Evolutionary conservation across 1,140 invertebrate species (phyloP), one percentile per base, ranked within the genome.

Genomic region (Tyrophagus putrescentiae): DNA sequence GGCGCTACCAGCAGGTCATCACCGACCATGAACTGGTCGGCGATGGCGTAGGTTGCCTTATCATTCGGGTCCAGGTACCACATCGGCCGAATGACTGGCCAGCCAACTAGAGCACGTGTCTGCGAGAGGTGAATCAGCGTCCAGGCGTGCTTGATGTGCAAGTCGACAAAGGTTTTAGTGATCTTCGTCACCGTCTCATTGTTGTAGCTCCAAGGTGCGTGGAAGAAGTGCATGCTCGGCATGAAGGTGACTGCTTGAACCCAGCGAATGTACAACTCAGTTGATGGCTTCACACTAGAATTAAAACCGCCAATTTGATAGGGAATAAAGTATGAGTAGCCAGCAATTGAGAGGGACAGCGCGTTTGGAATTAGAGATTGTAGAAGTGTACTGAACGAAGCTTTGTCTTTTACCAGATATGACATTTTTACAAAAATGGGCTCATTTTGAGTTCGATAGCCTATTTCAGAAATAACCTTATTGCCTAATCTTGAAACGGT

Each of bases 241-340:
- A 96, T 80, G 66, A 92, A 91, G 0, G 82, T 77, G 63, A 84
- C 88, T 1, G 81, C 82, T 71, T 93, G 84, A 23, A 90, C 71
- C 90, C 89, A 95, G 64, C 91, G 75, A 44, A 94, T 80, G 65
- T 84, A 92, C n/a, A 95, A 72, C 70, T 94, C 84, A 13, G 62
- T 81, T 80, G 3, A 78, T 77, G 11, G 76, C 74, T 1, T 65
- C 69, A 2, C 67, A 28, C 65, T 67, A 27, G 73, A 69, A 0
- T 80, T 84, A 69, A 91, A 91, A 1, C 90, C 90, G 2, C 89
- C 90, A 65, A 96, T 82, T 83, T 92, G 89, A 68, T 93, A 89
- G 0, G 89, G 87, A 1, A 93, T 71, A 5, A 92, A 82, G 65
- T 84, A 82, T 0, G 82, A 78, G 71, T 93, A 93, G 5, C 89